Base-by-base conservation (phyloP, 2,888 invertebrate species). In the Nebria brevicollis region DNA sequence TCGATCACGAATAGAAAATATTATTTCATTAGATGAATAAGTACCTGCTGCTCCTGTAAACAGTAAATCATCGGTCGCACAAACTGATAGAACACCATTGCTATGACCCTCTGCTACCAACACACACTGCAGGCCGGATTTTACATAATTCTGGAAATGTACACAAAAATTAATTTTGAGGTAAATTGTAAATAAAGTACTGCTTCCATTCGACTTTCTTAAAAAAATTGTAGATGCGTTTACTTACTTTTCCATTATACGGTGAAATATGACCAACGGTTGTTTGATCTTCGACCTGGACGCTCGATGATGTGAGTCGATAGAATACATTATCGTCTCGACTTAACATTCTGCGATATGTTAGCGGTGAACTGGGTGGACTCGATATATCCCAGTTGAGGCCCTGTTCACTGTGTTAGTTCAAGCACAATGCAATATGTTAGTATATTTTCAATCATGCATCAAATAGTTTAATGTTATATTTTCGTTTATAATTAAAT, bases 21-120 rank as follows among this genome's bases (percentile, higher is more conserved):
- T 5, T 54, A 5, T 54, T 54, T 54, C 54, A 3, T 34, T 34
- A 34, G 8, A 54, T 54, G 54, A 54, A 54, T 66, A 34, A 11
- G 7, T 75, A 75, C 75, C 75, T 75, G 75, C 96, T 34, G 96
- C 95, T n/a, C 95, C 95, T 85, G 95, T 95, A 87, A 96, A 95
- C 41, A 97, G 90, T 75, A 92, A 90, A 79, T 94, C 92, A 68
- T 94, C 91, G 5, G 95, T 94, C n/a, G 95, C 95, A 84, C 92
- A 93, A 74, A 97, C 92, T 7, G 95, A 93, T 2, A 96, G 90
- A 66, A 97, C 96, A 2, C 96, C 95, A 88, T 95, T 95, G 77
- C 94, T 93, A 88, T 97, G 97, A 0, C 97, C 97, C 87, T 95
- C 94, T 8, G 96, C 95, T 77, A 94, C 93, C 87, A 95, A 95